phyloP scores from a whole-genome alignment of 2,113 vertebrate species.

The Bubalus kerabau region DNA sequence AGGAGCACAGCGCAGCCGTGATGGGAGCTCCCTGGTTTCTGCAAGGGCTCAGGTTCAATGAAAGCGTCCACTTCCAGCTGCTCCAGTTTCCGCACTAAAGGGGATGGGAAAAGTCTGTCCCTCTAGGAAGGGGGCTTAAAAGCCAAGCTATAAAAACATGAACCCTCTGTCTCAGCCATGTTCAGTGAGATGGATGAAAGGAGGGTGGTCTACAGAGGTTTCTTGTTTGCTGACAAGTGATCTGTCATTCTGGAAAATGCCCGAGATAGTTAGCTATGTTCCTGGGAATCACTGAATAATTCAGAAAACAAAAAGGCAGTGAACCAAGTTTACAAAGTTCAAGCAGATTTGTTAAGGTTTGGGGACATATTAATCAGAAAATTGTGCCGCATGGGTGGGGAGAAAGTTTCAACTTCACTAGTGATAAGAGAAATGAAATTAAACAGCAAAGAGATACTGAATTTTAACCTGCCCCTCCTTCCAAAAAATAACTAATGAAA shows the following conservation, averaged over 20 bases:
- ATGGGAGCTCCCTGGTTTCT: neutral
- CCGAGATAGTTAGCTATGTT: neutral
- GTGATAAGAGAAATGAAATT: neutral
- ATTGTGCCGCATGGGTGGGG: neutral
- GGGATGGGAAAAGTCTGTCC: neutral
- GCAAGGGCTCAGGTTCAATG: neutral
- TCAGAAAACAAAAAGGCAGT: neutral
- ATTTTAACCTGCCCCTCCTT: neutral
- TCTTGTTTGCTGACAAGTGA: neutral
- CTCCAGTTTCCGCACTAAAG: neutral
- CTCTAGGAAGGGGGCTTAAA: neutral
- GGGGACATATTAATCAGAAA: neutral
- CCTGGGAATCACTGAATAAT: neutral
- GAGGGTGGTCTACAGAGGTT: no score
- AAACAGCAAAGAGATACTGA: neutral
- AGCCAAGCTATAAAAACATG: neutral
- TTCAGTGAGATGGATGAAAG: neutral
- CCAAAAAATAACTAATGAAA: neutral
- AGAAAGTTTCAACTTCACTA: neutral
- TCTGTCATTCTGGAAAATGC: neutral
- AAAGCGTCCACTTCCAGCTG: neutral
- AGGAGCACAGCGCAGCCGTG: rapidly evolving
- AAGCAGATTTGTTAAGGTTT: neutral
- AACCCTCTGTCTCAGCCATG: neutral
- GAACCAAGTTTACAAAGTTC: neutral